Percentiles rank a stretch among this genome's conserved stretches.
These are phyloP conservation scores for Macaca nemestrina DNA, from an alignment of 2,113 vertebrate genomes.

Conservation along the genomic window DNA sequence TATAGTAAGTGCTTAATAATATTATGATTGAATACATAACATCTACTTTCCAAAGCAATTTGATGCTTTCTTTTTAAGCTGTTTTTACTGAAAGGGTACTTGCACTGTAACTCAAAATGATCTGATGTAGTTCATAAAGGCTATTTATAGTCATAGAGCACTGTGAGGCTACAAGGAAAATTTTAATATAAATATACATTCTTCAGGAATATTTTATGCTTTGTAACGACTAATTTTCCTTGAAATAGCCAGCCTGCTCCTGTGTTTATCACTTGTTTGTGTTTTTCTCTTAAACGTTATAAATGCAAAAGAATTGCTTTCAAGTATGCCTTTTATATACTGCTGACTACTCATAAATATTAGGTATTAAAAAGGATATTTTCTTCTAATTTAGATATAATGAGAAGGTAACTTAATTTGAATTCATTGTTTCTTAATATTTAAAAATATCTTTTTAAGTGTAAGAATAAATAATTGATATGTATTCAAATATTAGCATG, in stretches of 20 bases:
- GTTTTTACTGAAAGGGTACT: background rate
- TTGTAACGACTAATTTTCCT: background rate
- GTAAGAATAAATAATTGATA: background rate
- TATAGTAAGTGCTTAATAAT: background rate
- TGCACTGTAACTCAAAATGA: background rate
- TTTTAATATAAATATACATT: background rate
- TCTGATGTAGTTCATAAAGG: background rate
- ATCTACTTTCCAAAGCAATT: background rate
- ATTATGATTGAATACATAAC: background rate
- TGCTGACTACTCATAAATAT: background rate
- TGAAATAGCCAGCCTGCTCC: background rate
- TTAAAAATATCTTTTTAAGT: background rate
- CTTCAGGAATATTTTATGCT: background rate
- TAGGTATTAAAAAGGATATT: background rate
- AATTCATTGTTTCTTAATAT: background rate
- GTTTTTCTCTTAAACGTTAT: background rate
- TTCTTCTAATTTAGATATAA: background rate
- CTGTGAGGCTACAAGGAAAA: background rate
- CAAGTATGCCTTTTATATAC: background rate
- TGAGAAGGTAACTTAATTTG: background rate
- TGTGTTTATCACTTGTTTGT: background rate
- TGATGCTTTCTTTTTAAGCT: background rate
- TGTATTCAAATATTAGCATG: background rate
- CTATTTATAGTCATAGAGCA: background rate
- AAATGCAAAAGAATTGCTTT: background rate